Evolutionary conservation across 2,888 invertebrate species (phyloP), one percentile per base, ranked within the genome.

Genomic region (Calliopum simillimum): DNA sequence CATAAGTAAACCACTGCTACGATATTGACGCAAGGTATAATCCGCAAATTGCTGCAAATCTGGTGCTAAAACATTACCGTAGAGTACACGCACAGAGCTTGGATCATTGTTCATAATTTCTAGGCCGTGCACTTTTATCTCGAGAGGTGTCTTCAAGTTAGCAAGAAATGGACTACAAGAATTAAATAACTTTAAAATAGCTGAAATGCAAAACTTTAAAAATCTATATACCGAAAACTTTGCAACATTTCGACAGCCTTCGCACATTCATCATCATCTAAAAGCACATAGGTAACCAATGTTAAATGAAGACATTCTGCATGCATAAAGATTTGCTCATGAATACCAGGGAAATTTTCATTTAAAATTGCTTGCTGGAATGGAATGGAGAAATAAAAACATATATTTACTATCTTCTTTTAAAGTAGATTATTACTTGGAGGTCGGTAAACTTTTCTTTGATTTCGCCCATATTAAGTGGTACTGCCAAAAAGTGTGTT

Each of bases 101-200:
- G 97, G 96, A 86, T 98, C 97, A 85, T 98, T 97, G 83, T 97
- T 97, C 96, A 97, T 96, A 78, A 94, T 94, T 76, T 95, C 94
- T 21, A 97, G 81, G 2, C 96, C 97, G 81, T 89, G 88, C 44
- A 94, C 75, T 72, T 87, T 85, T 8, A 94, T 83, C 75, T 86
- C 88, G 44, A 94, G 83, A 1, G 90, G 89, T 64, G 88, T 83
- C 56, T 86, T 79, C 1, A 79, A 53, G 13, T 86, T 84, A 73
- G 23, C 83, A 76, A 79, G 68, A 19, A 74, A 77, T 68, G 81
- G 72, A 2, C 79, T 79, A 11, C 13, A 65, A 71, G 21, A 33
- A 67, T 21, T 23, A 46, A 49, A 33, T 4, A 44, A 19, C 5
- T 59, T n/a, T n/a, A n/a, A n/a, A n/a, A n/a, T n/a, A n/a, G n/a